Base-by-base conservation (phyloP, 2,888 invertebrate species). In the Drosophila acutilabella region DNA sequence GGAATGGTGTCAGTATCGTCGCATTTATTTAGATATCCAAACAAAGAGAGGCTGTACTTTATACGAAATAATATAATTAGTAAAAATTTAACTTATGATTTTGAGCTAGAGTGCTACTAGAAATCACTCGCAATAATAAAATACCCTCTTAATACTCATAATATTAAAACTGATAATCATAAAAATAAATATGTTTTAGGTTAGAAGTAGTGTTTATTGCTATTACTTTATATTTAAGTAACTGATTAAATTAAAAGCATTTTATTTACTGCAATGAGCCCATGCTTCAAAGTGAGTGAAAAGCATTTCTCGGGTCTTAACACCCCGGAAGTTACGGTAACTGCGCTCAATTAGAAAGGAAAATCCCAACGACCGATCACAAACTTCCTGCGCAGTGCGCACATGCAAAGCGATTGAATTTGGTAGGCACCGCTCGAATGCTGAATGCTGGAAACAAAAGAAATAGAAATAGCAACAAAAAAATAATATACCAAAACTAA, bases 291-390 rank as follows among this genome's bases (percentile, higher is more conserved):
- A 30, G 18, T 30, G 16, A 33, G 11, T 30, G n/a, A 48, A 42
- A 44, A 36, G 5, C 42, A 58, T 58, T 71, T 51, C 54, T 40
- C 47, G 23, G 56, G 53, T 40, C 45, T 48, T 59, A 53, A 57
- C 42, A 64, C 52, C 42, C 69, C 67, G 80, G 83, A 86, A 86
- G 67, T 76, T 59, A 70, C 45, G 48, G 64, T 51, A 60, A 47
- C 58, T 10, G 30, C 50, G 20, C 18, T 53, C 33, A 56, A 68
- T 84, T 87, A 64, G 76, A 87, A 87, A 82, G 87, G 70, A 73
- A 86, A 75, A 66, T 68, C 58, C 44, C 45, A 56, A 52, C 48
- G 53, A 47, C 23, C 48, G 50, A 57, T 54, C 64, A 50, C 60
- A 66, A 52, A 52, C 60, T 80, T 78, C 66, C 68, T 79, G 66